Percentiles rank a stretch among this genome's conserved stretches.
Evolutionary conservation across 2,113 vertebrate genomes (phyloP).

Genomic region (Sakesphorus luctuosus): DNA sequence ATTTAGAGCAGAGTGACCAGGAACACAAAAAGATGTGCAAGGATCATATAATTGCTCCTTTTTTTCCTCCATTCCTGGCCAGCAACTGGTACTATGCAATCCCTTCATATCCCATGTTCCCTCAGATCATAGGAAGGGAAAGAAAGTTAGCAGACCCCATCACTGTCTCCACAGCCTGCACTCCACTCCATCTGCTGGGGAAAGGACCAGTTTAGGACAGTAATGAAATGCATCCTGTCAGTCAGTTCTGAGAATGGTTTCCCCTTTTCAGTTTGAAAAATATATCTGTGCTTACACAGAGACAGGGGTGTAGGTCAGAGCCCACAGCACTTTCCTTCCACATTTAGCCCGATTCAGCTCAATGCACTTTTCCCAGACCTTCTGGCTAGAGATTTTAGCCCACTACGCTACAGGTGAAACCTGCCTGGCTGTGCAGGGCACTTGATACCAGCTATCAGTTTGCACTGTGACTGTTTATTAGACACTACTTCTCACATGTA

Average conservation of each 20-base stretch:
- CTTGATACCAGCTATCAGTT: neutral
- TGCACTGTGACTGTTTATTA: neutral
- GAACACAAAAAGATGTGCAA: neutral
- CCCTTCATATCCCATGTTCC: neutral
- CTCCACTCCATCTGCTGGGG: neutral
- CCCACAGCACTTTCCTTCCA: neutral
- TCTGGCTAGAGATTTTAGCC: neutral
- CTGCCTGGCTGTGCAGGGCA: neutral
- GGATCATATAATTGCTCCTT: neutral
- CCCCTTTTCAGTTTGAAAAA: neutral
- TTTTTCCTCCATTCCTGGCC: neutral
- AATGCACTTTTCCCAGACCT: neutral
- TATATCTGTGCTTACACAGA: neutral
- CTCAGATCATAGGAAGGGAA: neutral
- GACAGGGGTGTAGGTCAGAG: neutral
- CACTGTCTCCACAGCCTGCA: neutral
- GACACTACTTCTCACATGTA: neutral
- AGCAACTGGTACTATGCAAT: neutral
- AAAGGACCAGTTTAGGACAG: neutral
- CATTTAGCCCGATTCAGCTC: neutral
- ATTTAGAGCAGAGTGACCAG: neutral
- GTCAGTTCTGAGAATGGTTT: neutral
- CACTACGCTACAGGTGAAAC: rapidly evolving
- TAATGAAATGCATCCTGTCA: neutral
- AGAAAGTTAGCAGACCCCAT: neutral